Percentiles rank a stretch among this genome's conserved stretches.
Evolutionary conservation across 2,888 invertebrate species (phyloP).

Genomic region (Imbricaverruca yamaguchii): DNA sequence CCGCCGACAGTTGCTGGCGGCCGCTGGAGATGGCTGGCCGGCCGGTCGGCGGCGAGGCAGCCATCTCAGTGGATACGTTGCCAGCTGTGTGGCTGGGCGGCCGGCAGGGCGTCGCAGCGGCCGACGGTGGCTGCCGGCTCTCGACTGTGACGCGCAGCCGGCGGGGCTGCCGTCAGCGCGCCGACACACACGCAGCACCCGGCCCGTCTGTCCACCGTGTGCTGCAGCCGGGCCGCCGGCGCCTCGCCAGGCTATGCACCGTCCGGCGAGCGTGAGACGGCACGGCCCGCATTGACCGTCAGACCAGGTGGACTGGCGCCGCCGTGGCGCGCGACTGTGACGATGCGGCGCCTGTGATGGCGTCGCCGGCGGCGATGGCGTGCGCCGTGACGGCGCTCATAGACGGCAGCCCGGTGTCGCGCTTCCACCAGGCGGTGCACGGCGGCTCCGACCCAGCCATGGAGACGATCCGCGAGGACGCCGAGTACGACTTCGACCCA

Average conservation of each 20-base stretch:
- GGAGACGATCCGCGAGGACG: constrained; percentile 62
- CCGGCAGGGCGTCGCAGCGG: too few species aligned
- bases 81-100: too few species aligned
- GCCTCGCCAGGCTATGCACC: background rate
- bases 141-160: too few species aligned
- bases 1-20: background rate
- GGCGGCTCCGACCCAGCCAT: constrained; percentile 39
- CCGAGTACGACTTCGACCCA: constrained; percentile 58
- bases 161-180: too few species aligned
- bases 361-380: background rate
- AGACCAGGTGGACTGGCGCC: background rate
- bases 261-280: background rate
- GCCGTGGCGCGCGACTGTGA: too few species aligned
- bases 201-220: background rate
- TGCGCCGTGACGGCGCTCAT: background rate
- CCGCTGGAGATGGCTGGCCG: background rate
- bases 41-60: background rate
- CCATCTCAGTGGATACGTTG: background rate
- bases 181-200: too few species aligned
- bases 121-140: too few species aligned
- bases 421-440: background rate
- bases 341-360: background rate
- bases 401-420: background rate
- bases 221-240: too few species aligned
- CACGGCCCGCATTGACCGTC: background rate